Evolutionary conservation across 2,888 invertebrate species (phyloP).

Genomic region (Ornithoptera priamus): DNA sequence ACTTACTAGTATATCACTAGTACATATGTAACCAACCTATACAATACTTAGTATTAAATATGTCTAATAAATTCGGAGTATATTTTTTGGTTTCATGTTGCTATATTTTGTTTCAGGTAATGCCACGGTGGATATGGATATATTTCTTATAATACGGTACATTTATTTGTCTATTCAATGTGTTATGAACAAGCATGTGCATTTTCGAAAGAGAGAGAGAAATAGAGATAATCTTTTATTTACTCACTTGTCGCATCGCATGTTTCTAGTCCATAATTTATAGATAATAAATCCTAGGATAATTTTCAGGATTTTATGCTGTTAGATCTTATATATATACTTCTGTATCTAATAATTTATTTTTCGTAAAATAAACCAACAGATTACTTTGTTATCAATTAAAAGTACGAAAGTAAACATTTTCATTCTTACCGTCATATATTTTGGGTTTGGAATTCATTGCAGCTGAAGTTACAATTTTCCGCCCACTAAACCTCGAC

Average conservation of each 20-base stretch:
- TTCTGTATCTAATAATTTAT: neutral
- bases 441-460: slow-evolving; percentile 17
- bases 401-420: neutral
- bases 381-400: neutral
- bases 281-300: too few relatives aligned
- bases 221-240: too few relatives aligned
- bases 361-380: neutral
- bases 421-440: neutral
- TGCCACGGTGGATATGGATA: neutral
- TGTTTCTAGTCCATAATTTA: too few relatives aligned
- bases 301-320: too few relatives aligned
- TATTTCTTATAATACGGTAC: neutral
- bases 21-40: neutral
- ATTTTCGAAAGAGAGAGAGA: too few relatives aligned
- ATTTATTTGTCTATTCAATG: too few relatives aligned
- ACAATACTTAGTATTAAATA: too few relatives aligned
- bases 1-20: neutral
- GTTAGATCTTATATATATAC: too few relatives aligned
- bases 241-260: too few relatives aligned
- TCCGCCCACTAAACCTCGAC: slow-evolving; percentile 25
- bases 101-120: neutral
- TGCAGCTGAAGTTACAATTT: slow-evolving; percentile 17
- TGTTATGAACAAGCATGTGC: too few relatives aligned
- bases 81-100: neutral
- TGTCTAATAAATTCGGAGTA: neutral